Evolutionary conservation across 2,888 invertebrate species (phyloP), one percentile per base, ranked within the genome.

Genomic region (Tillus elongatus): DNA sequence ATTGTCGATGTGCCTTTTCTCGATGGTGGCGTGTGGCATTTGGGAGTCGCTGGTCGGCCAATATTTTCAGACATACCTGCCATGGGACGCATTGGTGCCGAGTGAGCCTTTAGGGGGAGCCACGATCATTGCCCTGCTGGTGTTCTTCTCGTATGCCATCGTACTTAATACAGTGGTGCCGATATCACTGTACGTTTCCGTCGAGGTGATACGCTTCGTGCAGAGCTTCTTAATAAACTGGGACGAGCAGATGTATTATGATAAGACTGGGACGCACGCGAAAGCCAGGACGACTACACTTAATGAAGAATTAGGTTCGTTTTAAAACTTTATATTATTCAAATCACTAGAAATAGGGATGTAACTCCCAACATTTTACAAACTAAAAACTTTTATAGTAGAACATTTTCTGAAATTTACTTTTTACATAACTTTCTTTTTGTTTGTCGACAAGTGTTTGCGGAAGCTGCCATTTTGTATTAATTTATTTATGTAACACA

Each of bases 111-210:
- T 79, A 44, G 77, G 79, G 50, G 92, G 91, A 54, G 85, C 91
- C 51, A 82, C 90, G 47, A 85, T 95, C 54, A 96, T 95, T 58
- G 91, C 96, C 49, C 76, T 95, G 53, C 79, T 98, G 51, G 91
- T 95, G 50, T 98, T 98, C 77, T 95, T 98, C 76, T 97, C 97
- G 24, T 98, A 98, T 71, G 91, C 95, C 61, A 98, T 98, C 68
- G 91, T 98, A 56, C 79, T 98, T 68, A 98, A 98, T 75, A 98
- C 97, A 58, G 95, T 97, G 60, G 97, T 98, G 75, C 97, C 97
- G 70, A 98, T 98, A 67, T 97, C 96, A 56, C 79, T 98, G 47
- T 97, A 98, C 72, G 96, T 97, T 61, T 84, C 84, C 61, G 86
- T 86, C 56, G 86, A 95, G 80, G 95, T 98, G 44, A 96, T 98